Base-by-base conservation (phyloP, 2,888 invertebrate genomes). In the Drosophila robusta region DNA sequence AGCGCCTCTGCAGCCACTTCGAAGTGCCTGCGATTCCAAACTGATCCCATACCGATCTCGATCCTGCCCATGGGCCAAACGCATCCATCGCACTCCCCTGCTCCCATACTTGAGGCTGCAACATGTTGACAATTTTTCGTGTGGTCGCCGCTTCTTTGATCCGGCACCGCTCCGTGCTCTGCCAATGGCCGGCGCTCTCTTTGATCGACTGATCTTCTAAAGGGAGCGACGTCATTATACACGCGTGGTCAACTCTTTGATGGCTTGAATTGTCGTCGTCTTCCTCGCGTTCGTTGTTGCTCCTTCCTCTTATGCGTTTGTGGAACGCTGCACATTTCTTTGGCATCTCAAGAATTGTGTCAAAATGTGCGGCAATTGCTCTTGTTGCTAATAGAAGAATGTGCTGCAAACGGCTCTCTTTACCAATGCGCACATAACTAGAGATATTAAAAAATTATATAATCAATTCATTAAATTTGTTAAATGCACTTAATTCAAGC, bases 121-220 rank as follows among this genome's bases (percentile, higher is more conserved):
- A 66, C 87, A 72, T 83, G 88, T 87, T 90, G 88, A 90, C 90
- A 90, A 89, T 87, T 87, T 88, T 87, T 87, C 76, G 80, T 78
- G 75, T 75, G 75, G 77, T 74, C 87, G 88, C 75, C 61, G 74
- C 61, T 72, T 54, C 85, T 82, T 88, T 89, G 82, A 87, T 76
- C 75, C 62, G 62, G 36, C 55, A 66, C 78, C 87, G 68, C 65
- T 16, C 39, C 42, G n/a, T 51, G 63, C 71, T 70, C 62, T 58
- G 61, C 45, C 73, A 54, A 46, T 55, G 57, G 51, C 68, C 75
- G 87, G 87, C 81, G 81, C 87, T 89, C 73, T 73, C 78, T 87
- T 87, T 87, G 89, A 89, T 81, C 85, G 78, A 81, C 78, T 87
- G 80, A 89, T 84, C 87, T 80, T 78, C 76, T 76, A 79, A 81